phyloP scores from a whole-genome alignment of 53 echinoderm and acorn worm genomes.

The Paracentrotus lividus region DNA sequence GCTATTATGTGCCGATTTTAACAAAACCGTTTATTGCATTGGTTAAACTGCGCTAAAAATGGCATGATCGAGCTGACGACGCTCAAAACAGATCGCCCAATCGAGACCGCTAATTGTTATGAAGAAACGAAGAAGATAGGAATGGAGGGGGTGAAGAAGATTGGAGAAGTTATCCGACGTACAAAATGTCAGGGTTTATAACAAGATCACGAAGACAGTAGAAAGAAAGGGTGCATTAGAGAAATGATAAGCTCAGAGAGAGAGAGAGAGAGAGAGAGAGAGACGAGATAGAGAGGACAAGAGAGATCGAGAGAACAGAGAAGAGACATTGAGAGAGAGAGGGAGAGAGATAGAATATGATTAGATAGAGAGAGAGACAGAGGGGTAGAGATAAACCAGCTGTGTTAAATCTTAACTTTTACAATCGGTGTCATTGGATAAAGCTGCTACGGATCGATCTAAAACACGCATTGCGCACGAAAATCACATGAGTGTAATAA shows the following conservation, averaged over 20 bases:
- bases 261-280: neutral
- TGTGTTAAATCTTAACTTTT: too few relatives aligned
- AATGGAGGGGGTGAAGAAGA: neutral
- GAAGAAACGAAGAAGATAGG: slow-evolving; percentile 27
- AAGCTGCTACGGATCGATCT: too few relatives aligned
- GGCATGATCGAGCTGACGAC: slow-evolving; percentile 65
- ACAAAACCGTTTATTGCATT: slow-evolving; percentile 74
- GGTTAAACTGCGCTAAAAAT: slow-evolving; percentile 73
- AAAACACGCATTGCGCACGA: too few relatives aligned
- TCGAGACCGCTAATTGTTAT: slow-evolving; percentile 65
- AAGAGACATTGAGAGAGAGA: neutral
- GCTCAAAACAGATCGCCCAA: slow-evolving; percentile 69
- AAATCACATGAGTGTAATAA: too few relatives aligned
- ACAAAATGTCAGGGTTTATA: slow-evolving; percentile 2
- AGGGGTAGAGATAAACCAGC: neutral
- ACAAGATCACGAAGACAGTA: neutral
- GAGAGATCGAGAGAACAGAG: neutral
- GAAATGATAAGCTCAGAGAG: too few relatives aligned
- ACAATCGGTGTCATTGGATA: too few relatives aligned
- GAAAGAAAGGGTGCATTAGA: too few relatives aligned
- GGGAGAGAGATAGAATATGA: neutral
- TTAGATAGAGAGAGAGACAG: neutral
- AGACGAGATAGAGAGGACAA: neutral
- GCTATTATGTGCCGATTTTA: slow-evolving; percentile 71
- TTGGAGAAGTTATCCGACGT: neutral